phyloP scores from a whole-genome alignment of 2,797 vertebrate genomes.

The Melanotaenia nigrans region DNA sequence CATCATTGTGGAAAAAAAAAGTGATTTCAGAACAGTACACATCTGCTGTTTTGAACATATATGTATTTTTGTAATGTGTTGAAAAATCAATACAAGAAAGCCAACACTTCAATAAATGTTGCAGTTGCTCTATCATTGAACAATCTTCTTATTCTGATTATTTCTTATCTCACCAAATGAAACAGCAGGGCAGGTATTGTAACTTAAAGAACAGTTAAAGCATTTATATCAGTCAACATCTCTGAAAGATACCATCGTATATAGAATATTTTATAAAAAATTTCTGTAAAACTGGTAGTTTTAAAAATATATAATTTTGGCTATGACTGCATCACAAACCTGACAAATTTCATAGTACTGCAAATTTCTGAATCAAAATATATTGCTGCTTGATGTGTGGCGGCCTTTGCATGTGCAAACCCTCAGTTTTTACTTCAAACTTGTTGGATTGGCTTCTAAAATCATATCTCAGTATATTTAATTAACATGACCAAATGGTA shows the following conservation, averaged over 20 bases:
- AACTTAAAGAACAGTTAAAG: not conserved
- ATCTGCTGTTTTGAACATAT: slow-evolving; percentile 83
- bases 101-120: slow-evolving; percentile 86
- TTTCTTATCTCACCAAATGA: slow-evolving; percentile 2
- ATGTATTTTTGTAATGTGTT: slow-evolving; percentile 87
- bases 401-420: not conserved
- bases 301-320: too few species aligned
- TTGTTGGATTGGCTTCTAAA: not conserved
- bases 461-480: not conserved
- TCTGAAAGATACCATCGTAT: too few species aligned
- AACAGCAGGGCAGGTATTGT: not conserved
- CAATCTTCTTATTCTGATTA: slow-evolving; percentile 52
- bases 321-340: too few species aligned
- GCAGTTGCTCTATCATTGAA: slow-evolving; percentile 82
- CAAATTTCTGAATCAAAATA: too few species aligned
- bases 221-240: not conserved
- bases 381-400: too few species aligned
- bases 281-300: not conserved
- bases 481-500: not conserved
- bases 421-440: not conserved
- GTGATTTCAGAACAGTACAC: slow-evolving; percentile 81
- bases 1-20: slow-evolving; percentile 80
- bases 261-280: not conserved
- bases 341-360: too few species aligned
- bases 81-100: slow-evolving; percentile 85